Percentiles rank a stretch among this genome's conserved stretches.
phyloP scores from a whole-genome alignment of 1,140 invertebrate species.

The Pogonomyrmex barbatus region DNA sequence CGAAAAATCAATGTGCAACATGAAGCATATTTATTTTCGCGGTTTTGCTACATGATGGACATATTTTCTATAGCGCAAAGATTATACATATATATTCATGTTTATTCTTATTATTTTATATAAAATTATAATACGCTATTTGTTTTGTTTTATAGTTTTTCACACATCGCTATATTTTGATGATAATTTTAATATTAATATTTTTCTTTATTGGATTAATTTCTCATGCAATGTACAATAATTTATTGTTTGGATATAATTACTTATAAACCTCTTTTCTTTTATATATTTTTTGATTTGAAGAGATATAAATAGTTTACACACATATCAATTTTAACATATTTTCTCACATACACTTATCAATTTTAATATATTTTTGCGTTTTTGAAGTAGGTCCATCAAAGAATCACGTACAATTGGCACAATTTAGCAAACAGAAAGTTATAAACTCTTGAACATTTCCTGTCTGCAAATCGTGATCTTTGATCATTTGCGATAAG shows the following conservation, averaged over 20 bases:
- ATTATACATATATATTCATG: not conserved
- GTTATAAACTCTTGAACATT: constrained; percentile 76
- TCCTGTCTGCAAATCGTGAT: constrained; percentile 43
- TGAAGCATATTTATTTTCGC: constrained; percentile 51
- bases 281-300: not conserved
- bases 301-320: not conserved
- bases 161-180: not conserved
- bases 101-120: constrained; percentile 29
- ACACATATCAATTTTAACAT: constrained; percentile 30
- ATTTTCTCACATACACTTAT: constrained; percentile 34
- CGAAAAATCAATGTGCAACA: constrained; percentile 65
- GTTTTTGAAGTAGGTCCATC: constrained; percentile 62
- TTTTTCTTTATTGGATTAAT: constrained; percentile 22
- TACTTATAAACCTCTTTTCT: not conserved
- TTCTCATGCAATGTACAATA: not conserved
- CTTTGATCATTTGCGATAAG: constrained; percentile 59
- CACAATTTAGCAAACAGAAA: constrained; percentile 62
- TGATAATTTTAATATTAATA: not conserved
- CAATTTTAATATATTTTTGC: constrained; percentile 63
- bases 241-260: not conserved
- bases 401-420: constrained; percentile 57
- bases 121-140: constrained; percentile 19
- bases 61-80: constrained; percentile 61
- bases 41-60: constrained; percentile 51
- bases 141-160: not conserved